A percentile compares a stretch with the other conserved stretches of the same genome.
These are phyloP conservation scores for Gobius niger DNA, from an alignment of 2,113 vertebrate genomes.

Conservation along the genomic window DNA sequence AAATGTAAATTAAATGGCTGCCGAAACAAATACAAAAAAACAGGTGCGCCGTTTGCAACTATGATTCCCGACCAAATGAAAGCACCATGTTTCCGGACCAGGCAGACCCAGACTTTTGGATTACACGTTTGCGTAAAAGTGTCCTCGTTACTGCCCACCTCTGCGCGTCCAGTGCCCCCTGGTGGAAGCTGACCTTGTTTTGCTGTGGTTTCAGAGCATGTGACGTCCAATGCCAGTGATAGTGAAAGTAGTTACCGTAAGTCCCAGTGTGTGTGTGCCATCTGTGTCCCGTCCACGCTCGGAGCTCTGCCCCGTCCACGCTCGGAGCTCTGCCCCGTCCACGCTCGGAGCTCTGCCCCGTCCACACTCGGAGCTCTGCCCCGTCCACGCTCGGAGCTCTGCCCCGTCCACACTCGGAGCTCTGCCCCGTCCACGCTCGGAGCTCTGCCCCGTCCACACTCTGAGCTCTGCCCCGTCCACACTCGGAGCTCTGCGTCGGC, in stretches of 20 bases:
- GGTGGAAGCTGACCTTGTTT: slow-evolving; percentile 47
- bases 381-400: no score
- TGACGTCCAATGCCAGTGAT: slow-evolving; percentile 99
- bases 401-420: background rate
- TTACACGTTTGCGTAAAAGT: background rate
- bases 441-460: background rate
- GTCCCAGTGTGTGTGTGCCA: slow-evolving; percentile 48
- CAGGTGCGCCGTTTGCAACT: no score
- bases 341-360: no score
- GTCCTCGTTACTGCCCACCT: background rate
- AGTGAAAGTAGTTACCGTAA: slow-evolving; percentile 99
- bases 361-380: background rate
- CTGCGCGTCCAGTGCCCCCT: background rate
- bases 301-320: no score
- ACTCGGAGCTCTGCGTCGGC: background rate
- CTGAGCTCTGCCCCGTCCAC: background rate
- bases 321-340: background rate
- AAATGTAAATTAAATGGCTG: no score
- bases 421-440: background rate
- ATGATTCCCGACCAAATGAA: no score
- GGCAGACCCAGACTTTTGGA: no score
- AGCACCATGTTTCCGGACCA: no score
- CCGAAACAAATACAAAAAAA: no score
- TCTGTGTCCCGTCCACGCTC: background rate
- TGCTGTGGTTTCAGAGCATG: slow-evolving; percentile 93